Percentiles rank a stretch among this genome's conserved stretches.
Conservation (phyloP, 2,113 vertebrate species). For the Carassius gibelio region DNA sequence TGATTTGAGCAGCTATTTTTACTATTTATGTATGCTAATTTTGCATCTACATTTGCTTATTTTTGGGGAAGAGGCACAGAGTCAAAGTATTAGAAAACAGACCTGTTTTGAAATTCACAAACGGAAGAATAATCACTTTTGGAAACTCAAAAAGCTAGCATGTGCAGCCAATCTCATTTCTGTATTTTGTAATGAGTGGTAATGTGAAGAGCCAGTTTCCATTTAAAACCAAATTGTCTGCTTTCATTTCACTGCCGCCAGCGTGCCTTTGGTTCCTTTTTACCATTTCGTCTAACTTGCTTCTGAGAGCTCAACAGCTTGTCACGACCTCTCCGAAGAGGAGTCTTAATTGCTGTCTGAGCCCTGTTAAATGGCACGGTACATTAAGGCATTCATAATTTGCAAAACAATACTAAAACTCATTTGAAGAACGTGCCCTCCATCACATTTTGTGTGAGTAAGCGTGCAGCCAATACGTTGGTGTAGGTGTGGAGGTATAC, state of each 20-base stretch:
- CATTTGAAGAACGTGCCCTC: conserved; percentile 24
- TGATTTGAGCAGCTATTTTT: neutral
- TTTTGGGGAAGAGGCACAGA: neutral
- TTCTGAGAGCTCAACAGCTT: conserved; percentile 38
- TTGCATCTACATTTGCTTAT: neutral
- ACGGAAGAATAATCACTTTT: conserved; percentile 18
- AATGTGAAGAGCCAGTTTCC: neutral
- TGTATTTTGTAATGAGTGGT: neutral
- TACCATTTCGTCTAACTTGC: neutral
- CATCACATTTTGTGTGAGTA: neutral
- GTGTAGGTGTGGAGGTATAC: conserved; percentile 14
- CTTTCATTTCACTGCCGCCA: conserved; percentile 26
- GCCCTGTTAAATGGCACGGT: conserved; percentile 30
- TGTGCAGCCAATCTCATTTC: neutral
- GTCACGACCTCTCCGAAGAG: conserved; percentile 37
- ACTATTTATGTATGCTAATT: neutral
- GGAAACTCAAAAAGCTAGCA: neutral
- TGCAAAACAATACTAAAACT: conserved; percentile 36
- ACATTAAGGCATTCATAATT: conserved; percentile 42
- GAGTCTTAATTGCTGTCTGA: conserved; percentile 34
- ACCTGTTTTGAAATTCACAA: neutral
- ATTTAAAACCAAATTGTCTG: conserved; percentile 22
- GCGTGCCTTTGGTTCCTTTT: conserved; percentile 32
- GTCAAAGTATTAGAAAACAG: neutral
- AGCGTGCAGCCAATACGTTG: neutral